A percentile compares a stretch with the other conserved stretches of the same genome.
Conservation (phyloP, 1,140 invertebrate genomes). For the Pseudachorutes palmiensis region DNA sequence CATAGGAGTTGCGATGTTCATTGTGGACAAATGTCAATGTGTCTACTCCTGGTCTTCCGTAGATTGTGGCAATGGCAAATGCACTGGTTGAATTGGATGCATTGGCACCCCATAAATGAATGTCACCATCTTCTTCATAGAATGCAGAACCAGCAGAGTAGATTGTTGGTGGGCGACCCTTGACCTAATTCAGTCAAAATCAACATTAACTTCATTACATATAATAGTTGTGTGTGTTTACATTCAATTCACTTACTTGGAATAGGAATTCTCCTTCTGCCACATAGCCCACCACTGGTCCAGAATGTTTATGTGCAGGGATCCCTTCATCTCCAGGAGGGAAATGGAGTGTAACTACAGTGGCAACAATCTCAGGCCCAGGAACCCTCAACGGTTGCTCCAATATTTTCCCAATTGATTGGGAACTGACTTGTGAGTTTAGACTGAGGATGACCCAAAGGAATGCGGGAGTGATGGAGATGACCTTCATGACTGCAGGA, state of each 20-base stretch:
- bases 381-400: not conserved
- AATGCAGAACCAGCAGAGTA: not conserved
- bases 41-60: not conserved
- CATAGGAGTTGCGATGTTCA: not conserved
- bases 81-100: not conserved
- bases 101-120: conserved; percentile 10
- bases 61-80: not conserved
- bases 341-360: not conserved
- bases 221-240: not conserved
- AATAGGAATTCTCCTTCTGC: conserved; percentile 18
- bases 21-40: not conserved
- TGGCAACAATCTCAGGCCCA: not conserved
- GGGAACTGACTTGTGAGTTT: not conserved
- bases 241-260: not conserved
- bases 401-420: not conserved
- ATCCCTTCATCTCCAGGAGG: conserved; percentile 8
- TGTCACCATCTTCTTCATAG: conserved; percentile 9
- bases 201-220: not conserved
- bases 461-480: too few species aligned
- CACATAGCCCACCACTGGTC: conserved; percentile 12
- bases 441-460: too few species aligned
- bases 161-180: not conserved
- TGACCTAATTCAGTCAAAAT: not conserved
- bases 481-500: too few species aligned
- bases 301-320: conserved; percentile 10